Conservation (phyloP, 2,113 vertebrate species). For the Pagrus major region DNA sequence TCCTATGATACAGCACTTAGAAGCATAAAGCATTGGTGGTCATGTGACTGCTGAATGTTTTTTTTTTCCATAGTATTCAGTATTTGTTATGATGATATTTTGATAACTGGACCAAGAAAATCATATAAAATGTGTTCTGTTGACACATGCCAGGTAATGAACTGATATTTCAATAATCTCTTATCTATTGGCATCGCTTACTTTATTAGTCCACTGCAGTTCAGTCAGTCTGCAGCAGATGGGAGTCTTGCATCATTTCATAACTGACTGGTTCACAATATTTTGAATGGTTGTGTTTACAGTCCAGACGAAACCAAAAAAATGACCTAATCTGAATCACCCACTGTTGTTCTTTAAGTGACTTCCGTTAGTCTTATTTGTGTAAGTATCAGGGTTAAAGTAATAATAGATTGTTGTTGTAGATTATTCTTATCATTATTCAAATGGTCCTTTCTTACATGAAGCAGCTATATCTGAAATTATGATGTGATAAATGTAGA, state of each 20-base stretch:
- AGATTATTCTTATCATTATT: background rate
- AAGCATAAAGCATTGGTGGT: background rate
- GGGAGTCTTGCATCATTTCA: background rate
- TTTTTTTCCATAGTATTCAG: background rate
- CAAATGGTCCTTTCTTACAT: too few species aligned
- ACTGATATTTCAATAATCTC: background rate
- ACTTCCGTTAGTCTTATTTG: too few species aligned
- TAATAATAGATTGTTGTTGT: too few species aligned
- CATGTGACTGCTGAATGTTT: background rate
- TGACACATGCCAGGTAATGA: background rate
- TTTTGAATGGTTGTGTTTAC: background rate
- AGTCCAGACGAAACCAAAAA: background rate
- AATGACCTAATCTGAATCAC: background rate
- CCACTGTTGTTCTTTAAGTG: background rate
- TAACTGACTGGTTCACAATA: background rate
- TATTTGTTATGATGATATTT: background rate
- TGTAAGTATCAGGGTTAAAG: background rate
- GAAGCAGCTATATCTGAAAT: background rate
- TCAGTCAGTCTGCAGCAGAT: background rate
- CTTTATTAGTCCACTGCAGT: background rate
- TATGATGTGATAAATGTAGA: background rate
- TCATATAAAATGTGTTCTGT: background rate
- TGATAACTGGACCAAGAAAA: too few species aligned
- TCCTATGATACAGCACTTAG: too few species aligned
- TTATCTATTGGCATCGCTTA: background rate